phyloP scores from a whole-genome alignment of 2,113 vertebrate species.

The Vulpes lagopus region DNA sequence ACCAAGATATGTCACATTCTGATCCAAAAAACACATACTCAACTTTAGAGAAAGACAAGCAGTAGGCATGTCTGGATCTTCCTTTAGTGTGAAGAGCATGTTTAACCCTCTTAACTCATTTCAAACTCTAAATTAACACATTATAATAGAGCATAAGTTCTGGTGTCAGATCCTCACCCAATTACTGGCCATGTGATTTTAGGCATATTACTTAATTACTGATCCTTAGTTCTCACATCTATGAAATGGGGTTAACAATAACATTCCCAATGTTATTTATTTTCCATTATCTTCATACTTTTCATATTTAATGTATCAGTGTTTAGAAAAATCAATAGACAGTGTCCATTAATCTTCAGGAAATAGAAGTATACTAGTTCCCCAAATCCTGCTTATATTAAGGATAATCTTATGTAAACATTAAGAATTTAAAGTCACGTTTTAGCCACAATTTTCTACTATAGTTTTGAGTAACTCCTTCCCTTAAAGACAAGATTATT shows the following conservation, averaged over 20 bases:
- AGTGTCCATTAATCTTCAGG: neutral
- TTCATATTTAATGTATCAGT: neutral
- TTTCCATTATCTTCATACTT: neutral
- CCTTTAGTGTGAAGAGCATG: neutral
- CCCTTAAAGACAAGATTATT: neutral
- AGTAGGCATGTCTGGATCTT: neutral
- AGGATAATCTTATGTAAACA: neutral
- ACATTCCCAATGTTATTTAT: neutral
- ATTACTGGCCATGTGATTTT: neutral
- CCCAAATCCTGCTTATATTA: neutral
- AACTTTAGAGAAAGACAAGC: neutral
- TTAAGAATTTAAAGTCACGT: neutral
- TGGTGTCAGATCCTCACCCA: neutral
- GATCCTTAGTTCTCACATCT: neutral
- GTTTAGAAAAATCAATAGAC: neutral
- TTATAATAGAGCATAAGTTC: neutral
- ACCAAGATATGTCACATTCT: neutral
- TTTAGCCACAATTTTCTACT: neutral
- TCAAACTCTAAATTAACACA: neutral
- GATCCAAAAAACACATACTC: neutral
- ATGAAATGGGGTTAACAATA: neutral
- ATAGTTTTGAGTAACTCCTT: neutral
- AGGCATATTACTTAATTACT: neutral
- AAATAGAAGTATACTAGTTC: neutral
- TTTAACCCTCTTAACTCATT: neutral